phyloP scores from a whole-genome alignment of 2,888 invertebrate species.

The Rotaria socialis region DNA sequence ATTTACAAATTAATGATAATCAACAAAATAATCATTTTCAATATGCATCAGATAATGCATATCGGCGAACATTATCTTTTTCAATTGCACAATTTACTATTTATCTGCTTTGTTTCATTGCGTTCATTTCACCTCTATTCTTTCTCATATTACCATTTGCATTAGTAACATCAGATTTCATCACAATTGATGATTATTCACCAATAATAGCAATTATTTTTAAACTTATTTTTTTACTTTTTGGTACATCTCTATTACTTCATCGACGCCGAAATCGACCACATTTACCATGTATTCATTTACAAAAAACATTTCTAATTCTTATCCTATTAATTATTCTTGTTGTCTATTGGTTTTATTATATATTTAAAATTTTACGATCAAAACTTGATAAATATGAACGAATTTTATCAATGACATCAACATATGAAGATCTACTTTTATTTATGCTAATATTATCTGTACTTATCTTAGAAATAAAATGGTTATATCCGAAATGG shows the following conservation, averaged over 20 bases:
- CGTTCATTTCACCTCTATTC: constrained; percentile 8
- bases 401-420: constrained; percentile 82
- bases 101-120: constrained; percentile 11
- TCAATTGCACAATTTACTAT: neutral
- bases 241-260: neutral
- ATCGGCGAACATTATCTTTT: neutral
- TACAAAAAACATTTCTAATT: constrained; percentile 82
- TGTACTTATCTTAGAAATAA: constrained; percentile 82
- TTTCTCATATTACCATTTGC: neutral
- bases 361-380: constrained; percentile 74
- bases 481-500: constrained; percentile 82
- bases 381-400: constrained; percentile 65
- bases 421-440: constrained; percentile 84
- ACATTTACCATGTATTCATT: constrained; percentile 82
- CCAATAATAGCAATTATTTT: neutral
- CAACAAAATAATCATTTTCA: neutral
- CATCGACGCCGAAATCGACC: constrained; percentile 73
- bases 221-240: constrained; percentile 11
- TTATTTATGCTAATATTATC: constrained; percentile 89
- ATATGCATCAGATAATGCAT: neutral
- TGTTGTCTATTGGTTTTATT: constrained; percentile 96
- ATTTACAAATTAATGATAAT: neutral
- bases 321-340: constrained; percentile 83
- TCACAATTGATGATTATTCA: neutral
- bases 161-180: neutral